Percentiles rank a stretch among this genome's conserved stretches.
Evolutionary conservation across 37 sponge, comb jelly and placozoan genomes (phyloP).

Genomic region (Beroe ovata): DNA sequence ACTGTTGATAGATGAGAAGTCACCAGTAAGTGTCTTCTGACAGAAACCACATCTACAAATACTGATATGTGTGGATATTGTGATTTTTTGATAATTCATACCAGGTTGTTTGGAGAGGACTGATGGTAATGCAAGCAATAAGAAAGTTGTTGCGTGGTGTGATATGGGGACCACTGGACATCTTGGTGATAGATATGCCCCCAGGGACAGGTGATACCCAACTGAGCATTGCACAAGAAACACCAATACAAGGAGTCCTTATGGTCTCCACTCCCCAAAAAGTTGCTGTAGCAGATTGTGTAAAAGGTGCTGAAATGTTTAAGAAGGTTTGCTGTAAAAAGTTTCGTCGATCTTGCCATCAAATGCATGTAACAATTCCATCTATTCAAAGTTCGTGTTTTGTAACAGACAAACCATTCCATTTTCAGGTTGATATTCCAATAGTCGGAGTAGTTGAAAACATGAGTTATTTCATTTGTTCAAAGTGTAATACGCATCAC

Average conservation of each 20-base stretch:
- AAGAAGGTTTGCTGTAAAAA: slow-evolving; percentile 73
- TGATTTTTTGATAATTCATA: no score
- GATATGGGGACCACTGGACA: slow-evolving; percentile 89
- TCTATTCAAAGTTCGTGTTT: slow-evolving; percentile 1
- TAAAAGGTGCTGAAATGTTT: slow-evolving; percentile 96
- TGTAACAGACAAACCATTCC: neutral
- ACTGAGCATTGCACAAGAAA: slow-evolving; percentile 85
- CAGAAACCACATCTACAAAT: no score
- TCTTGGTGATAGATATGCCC: slow-evolving; percentile 95
- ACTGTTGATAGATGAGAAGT: slow-evolving; percentile 89
- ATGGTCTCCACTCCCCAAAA: slow-evolving; percentile 71
- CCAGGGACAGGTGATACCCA: slow-evolving; percentile 99
- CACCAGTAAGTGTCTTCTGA: slow-evolving; percentile 69
- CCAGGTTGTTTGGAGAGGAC: slow-evolving; percentile 93
- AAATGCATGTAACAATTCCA: neutral
- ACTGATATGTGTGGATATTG: no score
- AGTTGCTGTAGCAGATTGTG: slow-evolving; percentile 85
- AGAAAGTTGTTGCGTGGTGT: slow-evolving; percentile 85
- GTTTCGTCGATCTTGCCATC: neutral
- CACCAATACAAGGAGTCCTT: slow-evolving; percentile 73
- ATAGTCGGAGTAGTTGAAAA: slow-evolving; percentile 88
- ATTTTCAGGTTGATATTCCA: slow-evolving; percentile 26
- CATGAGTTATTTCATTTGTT: slow-evolving; percentile 88
- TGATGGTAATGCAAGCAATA: slow-evolving; percentile 99
- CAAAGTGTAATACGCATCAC: slow-evolving; percentile 77